Conservation (phyloP, 2,113 vertebrate species). For the Raja brachyura region DNA sequence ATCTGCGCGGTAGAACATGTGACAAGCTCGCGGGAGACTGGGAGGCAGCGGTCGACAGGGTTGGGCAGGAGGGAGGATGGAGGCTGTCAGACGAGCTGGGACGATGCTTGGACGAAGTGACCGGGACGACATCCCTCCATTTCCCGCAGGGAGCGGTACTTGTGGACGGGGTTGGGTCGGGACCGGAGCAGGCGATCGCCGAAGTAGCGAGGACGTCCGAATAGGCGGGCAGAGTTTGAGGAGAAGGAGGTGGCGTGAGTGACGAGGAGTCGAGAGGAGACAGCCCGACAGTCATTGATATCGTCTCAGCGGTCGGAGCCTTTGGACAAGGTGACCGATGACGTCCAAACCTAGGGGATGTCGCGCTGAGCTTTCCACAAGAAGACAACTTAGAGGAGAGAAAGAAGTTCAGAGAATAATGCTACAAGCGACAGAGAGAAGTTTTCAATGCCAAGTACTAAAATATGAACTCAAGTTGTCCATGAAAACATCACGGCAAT, state of each 20-base stretch:
- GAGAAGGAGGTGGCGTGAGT: conserved; percentile 57
- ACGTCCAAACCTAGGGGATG: conserved; percentile 50
- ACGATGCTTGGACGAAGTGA: conserved; percentile 44
- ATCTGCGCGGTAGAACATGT: conserved; percentile 24
- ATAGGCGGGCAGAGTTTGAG: conserved; percentile 55
- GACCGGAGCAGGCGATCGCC: conserved; percentile 45
- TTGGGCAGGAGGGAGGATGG: conserved; percentile 45
- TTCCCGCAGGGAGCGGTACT: conserved; percentile 46
- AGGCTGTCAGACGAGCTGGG: conserved; percentile 44
- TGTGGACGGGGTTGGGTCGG: conserved; percentile 43
- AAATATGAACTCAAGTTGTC: not conserved
- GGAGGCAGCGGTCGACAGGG: conserved; percentile 43
- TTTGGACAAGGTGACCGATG: conserved; percentile 49
- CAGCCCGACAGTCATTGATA: conserved; percentile 59
- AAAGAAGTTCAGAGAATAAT: conserved; percentile 47
- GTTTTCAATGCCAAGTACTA: not conserved
- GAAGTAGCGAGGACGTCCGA: conserved; percentile 52
- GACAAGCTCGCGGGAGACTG: conserved; percentile 42
- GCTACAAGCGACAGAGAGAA: conserved; percentile 41
- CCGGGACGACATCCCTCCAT: conserved; percentile 46
- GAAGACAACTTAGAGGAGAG: conserved; percentile 58
- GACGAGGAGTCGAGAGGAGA: conserved; percentile 51
- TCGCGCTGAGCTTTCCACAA: conserved; percentile 47
- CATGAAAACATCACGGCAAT: not conserved
- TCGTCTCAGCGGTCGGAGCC: conserved; percentile 57